Evolutionary conservation across 2,113 vertebrate genomes (phyloP).

Genomic region (Catharus bicknelli): DNA sequence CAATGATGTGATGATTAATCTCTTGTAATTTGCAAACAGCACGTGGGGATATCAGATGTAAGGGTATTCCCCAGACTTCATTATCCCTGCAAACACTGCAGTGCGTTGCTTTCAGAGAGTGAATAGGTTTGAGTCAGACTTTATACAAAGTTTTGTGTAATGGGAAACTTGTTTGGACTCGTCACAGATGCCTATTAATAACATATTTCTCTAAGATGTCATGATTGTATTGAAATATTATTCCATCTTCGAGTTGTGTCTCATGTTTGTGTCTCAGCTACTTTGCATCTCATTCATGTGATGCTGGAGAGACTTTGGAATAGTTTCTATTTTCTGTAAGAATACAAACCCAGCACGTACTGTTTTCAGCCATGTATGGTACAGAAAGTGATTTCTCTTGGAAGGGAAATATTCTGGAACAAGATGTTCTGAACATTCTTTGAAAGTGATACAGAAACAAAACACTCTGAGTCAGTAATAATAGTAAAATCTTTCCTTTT

Average conservation of each 20-base stretch:
- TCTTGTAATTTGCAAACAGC: not conserved
- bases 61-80: not conserved
- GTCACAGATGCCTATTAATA: not conserved
- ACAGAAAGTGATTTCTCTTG: conserved; percentile 24
- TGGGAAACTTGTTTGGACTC: not conserved
- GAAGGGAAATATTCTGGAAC: conserved; percentile 37
- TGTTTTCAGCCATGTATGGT: conserved; percentile 19
- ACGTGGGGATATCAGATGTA: not conserved
- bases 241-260: not conserved
- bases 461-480: conserved; percentile 39
- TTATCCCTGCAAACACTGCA: not conserved
- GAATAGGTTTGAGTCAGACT: not conserved
- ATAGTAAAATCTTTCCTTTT: conserved; percentile 19
- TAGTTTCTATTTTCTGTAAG: not conserved
- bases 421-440: conserved; percentile 48
- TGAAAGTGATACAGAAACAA: conserved; percentile 48
- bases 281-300: not conserved
- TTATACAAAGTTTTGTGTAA: not conserved
- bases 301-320: not conserved
- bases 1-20: not conserved
- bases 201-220: not conserved
- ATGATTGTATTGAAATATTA: not conserved
- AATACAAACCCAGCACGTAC: not conserved
- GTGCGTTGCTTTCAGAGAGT: not conserved
- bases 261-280: not conserved